Conservation (phyloP, 2,888 invertebrate genomes). For the Parasteatoda lunata region DNA sequence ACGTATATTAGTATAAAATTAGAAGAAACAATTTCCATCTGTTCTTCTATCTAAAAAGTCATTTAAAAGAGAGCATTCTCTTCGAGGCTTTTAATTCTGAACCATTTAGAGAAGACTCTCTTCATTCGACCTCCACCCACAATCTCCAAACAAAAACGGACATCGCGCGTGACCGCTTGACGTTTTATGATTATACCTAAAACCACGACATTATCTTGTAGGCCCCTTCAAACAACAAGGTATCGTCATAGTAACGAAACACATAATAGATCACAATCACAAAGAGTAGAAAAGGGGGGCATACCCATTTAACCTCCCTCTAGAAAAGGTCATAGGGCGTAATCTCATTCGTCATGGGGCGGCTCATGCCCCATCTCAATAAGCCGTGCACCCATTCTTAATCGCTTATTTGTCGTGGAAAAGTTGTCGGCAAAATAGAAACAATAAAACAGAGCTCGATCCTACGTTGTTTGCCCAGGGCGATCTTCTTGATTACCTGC, state of each 20-base stretch:
- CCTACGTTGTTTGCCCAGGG: slow-evolving; percentile 63
- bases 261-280: slow-evolving; percentile 63
- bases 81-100: neutral
- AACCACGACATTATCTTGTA: slow-evolving; percentile 40
- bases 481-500: slow-evolving; percentile 67
- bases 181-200: slow-evolving; percentile 34
- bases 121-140: no score
- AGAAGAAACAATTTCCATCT: neutral
- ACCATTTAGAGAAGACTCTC: no score
- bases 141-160: neutral
- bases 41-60: neutral
- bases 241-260: slow-evolving; percentile 56
- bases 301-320: slow-evolving; percentile 46
- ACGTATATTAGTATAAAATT: neutral
- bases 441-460: slow-evolving; percentile 54
- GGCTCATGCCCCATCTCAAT: slow-evolving; percentile 23
- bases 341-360: slow-evolving; percentile 60
- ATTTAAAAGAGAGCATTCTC: neutral
- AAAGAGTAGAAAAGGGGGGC: slow-evolving; percentile 19
- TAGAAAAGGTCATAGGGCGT: slow-evolving; percentile 62
- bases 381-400: slow-evolving; percentile 36
- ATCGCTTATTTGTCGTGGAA: slow-evolving; percentile 65
- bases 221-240: slow-evolving; percentile 55
- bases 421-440: slow-evolving; percentile 57
- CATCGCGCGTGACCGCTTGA: slow-evolving; percentile 52